These are phyloP conservation scores for Sicus ferrugineus DNA, from an alignment of 2,888 invertebrate genomes.

Conservation along the genomic window DNA sequence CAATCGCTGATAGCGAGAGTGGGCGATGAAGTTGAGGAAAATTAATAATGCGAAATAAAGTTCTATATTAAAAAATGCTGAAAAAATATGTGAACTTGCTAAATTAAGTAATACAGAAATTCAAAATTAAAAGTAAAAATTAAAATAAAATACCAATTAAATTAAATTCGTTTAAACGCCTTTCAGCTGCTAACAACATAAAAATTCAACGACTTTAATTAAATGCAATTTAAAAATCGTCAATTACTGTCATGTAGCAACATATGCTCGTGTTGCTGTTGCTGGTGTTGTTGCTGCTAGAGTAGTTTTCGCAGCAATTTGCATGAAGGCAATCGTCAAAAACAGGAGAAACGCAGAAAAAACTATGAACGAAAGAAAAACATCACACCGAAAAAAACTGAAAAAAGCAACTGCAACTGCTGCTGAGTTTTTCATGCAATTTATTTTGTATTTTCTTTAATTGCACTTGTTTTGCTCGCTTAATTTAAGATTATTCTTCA, in stretches of 20 bases:
- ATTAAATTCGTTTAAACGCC: no score
- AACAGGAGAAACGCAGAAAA: background rate
- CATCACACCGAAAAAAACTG: background rate
- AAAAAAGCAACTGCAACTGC: background rate
- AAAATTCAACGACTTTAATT: constrained; percentile 41
- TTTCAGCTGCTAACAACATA: background rate
- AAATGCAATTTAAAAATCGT: constrained; percentile 43
- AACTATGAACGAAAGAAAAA: background rate
- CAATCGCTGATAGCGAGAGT: background rate
- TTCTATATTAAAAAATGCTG: no score
- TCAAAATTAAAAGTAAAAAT: no score
- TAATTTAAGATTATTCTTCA: constrained; percentile 21
- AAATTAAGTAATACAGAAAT: no score
- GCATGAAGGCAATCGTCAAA: background rate
- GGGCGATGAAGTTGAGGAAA: background rate
- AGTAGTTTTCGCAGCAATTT: background rate
- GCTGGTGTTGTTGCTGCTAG: constrained; percentile 13
- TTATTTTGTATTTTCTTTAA: constrained; percentile 6
- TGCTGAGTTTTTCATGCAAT: background rate
- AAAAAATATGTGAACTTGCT: no score
- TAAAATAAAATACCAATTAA: no score
- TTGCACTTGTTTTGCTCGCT: constrained; percentile 16
- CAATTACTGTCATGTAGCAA: constrained; percentile 38
- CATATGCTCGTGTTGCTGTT: background rate
- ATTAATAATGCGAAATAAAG: no score